Evolutionary conservation across 2,113 vertebrate species (phyloP).

Genomic region (Hyla sarda): DNA sequence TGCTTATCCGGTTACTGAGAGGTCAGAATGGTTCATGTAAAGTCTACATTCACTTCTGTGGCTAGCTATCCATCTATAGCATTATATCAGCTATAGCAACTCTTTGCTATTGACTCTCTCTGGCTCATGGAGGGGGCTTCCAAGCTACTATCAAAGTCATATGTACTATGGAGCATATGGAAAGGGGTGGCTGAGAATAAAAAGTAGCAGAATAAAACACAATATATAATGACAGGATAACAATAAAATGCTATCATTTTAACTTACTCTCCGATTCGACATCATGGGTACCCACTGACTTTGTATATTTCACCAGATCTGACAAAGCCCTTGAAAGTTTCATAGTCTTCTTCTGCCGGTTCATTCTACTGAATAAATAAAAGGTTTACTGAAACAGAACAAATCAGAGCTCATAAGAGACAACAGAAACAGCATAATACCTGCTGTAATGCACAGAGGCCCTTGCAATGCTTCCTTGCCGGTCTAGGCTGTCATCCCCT

Average conservation of each 20-base stretch:
- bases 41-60: too few species aligned
- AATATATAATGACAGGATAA: background rate
- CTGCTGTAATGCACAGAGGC: constrained; percentile 81
- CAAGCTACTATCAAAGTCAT: background rate
- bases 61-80: background rate
- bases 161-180: too few species aligned
- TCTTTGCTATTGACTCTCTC: too few species aligned
- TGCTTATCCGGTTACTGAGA: background rate
- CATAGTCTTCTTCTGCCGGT: constrained; percentile 92
- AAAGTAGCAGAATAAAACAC: too few species aligned
- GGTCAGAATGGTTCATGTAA: background rate
- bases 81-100: background rate
- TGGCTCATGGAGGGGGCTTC: background rate
- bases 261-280: constrained; percentile 87
- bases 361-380: constrained; percentile 63
- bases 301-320: constrained; percentile 94
- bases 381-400: background rate
- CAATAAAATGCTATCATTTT: background rate
- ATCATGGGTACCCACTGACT: constrained; percentile 90
- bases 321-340: constrained; percentile 94
- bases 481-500: constrained; percentile 83
- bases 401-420: background rate
- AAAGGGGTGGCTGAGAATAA: too few species aligned
- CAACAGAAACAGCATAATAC: constrained; percentile 64
- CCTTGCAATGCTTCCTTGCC: constrained; percentile 77